These are phyloP conservation scores for Phaetusa simplex DNA, from an alignment of 2,113 vertebrate species.

Conservation along the genomic window DNA sequence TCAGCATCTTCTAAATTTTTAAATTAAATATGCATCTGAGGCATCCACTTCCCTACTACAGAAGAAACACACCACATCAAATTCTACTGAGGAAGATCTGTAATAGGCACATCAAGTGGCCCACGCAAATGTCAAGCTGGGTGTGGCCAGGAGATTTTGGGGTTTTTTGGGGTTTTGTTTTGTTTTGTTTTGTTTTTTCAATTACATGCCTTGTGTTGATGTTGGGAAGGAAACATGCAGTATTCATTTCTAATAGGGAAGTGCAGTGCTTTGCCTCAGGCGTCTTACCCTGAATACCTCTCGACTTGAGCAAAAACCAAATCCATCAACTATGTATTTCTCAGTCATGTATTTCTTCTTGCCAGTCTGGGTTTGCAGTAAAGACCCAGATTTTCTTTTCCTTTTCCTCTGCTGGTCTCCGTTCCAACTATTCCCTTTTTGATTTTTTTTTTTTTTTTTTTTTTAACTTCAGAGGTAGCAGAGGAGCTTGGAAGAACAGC, in stretches of 20 bases:
- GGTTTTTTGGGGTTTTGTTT: not conserved
- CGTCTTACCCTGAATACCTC: not conserved
- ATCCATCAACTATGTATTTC: not conserved
- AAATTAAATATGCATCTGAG: not conserved
- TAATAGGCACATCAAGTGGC: not conserved
- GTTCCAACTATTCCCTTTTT: not conserved
- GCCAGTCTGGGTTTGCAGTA: not conserved
- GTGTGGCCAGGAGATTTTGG: not conserved
- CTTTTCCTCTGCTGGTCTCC: not conserved
- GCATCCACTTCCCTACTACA: not conserved
- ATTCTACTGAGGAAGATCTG: not conserved
- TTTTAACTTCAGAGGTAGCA: constrained; percentile 85
- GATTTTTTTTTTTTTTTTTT: not conserved
- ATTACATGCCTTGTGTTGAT: not conserved
- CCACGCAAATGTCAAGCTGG: not conserved
- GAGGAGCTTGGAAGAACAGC: constrained; percentile 95
- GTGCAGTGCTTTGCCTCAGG: not conserved
- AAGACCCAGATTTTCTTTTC: not conserved
- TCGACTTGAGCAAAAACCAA: not conserved
- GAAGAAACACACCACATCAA: not conserved
- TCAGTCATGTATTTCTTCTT: not conserved
- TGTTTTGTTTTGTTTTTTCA: not conserved
- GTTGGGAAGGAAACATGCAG: not conserved
- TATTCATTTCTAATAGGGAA: not conserved
- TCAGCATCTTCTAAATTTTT: not conserved